Evolutionary conservation across 2,113 vertebrate genomes (phyloP).

Genomic region (Trichechus manatus): DNA sequence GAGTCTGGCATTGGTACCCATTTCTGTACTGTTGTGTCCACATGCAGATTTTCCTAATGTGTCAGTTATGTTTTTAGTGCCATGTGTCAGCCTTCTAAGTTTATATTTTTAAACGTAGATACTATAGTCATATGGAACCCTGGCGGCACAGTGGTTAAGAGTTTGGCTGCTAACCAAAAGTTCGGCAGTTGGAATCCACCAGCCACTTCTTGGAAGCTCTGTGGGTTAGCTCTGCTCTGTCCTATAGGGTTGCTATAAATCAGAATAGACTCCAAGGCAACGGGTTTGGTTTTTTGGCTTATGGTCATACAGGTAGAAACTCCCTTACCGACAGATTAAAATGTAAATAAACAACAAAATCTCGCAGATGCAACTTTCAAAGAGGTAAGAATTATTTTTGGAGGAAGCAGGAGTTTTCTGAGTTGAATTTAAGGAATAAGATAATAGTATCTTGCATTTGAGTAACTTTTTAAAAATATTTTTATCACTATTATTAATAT

Average conservation of each 20-base stretch:
- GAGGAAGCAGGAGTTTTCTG: background rate
- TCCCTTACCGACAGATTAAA: background rate
- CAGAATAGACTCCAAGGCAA: background rate
- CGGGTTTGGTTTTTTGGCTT: background rate
- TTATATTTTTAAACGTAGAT: background rate
- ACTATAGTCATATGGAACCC: background rate
- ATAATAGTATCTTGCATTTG: background rate
- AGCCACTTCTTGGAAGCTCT: background rate
- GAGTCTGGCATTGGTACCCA: background rate
- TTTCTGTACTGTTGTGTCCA: background rate
- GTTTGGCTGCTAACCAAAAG: background rate
- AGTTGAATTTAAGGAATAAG: conserved; percentile 2
- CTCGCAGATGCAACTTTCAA: background rate
- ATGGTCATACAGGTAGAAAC: background rate
- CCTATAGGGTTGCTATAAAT: background rate
- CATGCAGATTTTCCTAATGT: background rate
- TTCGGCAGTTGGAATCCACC: background rate
- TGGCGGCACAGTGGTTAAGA: background rate
- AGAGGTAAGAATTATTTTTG: background rate
- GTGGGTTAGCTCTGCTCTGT: background rate
- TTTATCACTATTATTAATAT: background rate
- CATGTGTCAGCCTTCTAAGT: background rate
- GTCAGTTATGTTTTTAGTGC: background rate
- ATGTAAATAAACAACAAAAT: background rate
- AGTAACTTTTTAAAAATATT: background rate